phyloP scores from a whole-genome alignment of 2,888 invertebrate species.

The Strigamia transsilvanica region DNA sequence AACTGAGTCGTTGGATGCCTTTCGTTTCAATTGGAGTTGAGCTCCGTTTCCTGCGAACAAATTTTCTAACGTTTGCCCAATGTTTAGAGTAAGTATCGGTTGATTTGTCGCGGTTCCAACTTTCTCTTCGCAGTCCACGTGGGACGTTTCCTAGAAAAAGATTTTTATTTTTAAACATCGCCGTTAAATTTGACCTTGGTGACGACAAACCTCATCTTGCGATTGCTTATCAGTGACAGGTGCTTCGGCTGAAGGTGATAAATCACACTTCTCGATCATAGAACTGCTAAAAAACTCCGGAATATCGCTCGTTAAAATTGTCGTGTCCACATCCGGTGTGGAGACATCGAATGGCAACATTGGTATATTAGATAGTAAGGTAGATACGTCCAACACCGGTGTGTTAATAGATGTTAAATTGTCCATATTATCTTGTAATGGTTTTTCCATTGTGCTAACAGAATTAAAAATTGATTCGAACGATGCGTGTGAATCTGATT shows the following conservation, averaged over 20 bases:
- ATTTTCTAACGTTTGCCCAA: not conserved
- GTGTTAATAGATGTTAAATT: constrained; percentile 20
- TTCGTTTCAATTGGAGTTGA: constrained; percentile 27
- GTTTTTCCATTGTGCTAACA: not conserved
- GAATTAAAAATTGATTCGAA: constrained; percentile 13
- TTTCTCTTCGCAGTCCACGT: not conserved
- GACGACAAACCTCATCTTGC: not conserved
- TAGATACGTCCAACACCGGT: not conserved
- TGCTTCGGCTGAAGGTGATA: not conserved
- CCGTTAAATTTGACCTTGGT: not conserved
- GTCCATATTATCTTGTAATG: constrained; percentile 9
- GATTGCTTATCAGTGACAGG: not conserved
- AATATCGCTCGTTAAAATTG: not conserved
- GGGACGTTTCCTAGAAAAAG: not conserved
- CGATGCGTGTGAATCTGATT: constrained; percentile 3
- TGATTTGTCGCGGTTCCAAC: not conserved
- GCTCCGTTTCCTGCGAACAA: constrained; percentile 33
- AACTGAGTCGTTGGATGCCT: not conserved
- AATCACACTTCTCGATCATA: not conserved
- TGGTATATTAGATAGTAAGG: constrained; percentile 2
- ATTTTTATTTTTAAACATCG: not conserved
- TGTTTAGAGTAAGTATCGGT: not conserved
- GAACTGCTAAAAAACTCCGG: constrained; percentile 17
- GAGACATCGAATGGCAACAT: not conserved
- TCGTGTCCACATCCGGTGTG: constrained; percentile 14